Percentiles rank a stretch among this genome's conserved stretches.
Evolutionary conservation across 2,113 vertebrate species (phyloP).

Genomic region (Parotia lawesii): DNA sequence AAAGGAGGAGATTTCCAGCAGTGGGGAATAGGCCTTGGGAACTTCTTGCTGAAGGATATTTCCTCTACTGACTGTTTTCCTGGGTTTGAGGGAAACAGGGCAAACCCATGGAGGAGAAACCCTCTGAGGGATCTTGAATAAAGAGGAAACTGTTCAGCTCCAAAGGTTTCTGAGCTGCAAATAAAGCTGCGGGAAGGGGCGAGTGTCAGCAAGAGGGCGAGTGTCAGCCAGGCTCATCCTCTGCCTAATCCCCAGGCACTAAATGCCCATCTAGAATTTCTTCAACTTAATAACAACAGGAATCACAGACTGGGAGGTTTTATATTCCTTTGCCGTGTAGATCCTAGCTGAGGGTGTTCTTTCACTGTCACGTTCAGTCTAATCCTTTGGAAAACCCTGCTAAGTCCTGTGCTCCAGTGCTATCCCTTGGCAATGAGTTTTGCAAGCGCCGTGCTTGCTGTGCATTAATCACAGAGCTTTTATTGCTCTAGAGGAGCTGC

Average conservation of each 20-base stretch:
- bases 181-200: not conserved
- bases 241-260: not conserved
- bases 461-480: conserved; percentile 13
- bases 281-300: not conserved
- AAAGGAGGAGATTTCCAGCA: not conserved
- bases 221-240: not conserved
- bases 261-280: not conserved
- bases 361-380: not conserved
- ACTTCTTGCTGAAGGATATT: not conserved
- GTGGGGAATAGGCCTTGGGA: not conserved
- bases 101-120: not conserved
- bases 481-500: not conserved
- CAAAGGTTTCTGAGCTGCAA: not conserved
- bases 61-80: not conserved
- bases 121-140: not conserved
- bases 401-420: not conserved
- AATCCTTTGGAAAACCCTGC: conserved; percentile 19
- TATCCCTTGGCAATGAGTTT: conserved; percentile 48
- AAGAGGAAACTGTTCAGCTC: not conserved
- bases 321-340: not conserved
- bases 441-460: not conserved
- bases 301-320: not conserved
- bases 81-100: not conserved
- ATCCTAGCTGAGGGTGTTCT: conserved; percentile 20
- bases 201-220: not conserved